Evolutionary conservation across 2,888 invertebrate genomes (phyloP).

Genomic region (Ectemnius cavifrons): DNA sequence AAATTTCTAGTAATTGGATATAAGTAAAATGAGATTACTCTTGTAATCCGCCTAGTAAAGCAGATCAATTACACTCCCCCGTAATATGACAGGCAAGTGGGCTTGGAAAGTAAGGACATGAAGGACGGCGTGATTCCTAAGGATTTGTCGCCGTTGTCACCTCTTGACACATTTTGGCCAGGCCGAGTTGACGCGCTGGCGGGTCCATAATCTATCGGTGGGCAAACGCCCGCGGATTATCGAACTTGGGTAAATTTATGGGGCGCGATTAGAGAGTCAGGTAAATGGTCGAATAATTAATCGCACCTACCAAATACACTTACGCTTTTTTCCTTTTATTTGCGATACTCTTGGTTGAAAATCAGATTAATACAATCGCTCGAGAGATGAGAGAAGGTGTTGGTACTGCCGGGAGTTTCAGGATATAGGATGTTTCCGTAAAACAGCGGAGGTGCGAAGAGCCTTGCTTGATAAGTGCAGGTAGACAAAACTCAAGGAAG

Average conservation of each 20-base stretch:
- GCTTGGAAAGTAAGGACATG: background rate
- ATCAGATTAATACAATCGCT: too few relatives aligned
- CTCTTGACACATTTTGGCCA: background rate
- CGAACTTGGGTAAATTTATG: slow-evolving; percentile 28
- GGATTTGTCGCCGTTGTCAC: background rate
- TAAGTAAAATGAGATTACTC: background rate
- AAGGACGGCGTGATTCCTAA: too few relatives aligned
- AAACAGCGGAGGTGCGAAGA: background rate
- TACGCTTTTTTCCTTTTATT: background rate
- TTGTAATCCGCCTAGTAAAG: background rate
- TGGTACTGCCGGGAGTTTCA: background rate
- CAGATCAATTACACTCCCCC: too few relatives aligned
- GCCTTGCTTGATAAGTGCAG: background rate
- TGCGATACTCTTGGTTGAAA: background rate
- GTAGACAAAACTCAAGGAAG: background rate
- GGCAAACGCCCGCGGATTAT: slow-evolving; percentile 25
- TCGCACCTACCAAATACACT: slow-evolving; percentile 1
- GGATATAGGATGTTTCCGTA: background rate
- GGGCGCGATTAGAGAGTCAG: slow-evolving; percentile 22
- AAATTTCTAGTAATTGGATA: too few relatives aligned
- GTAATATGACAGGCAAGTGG: background rate
- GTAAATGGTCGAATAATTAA: slow-evolving; percentile 19
- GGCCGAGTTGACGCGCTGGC: background rate
- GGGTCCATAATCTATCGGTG: slow-evolving; percentile 9
- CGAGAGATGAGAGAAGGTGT: background rate